These are phyloP conservation scores for Ceratosolen fusciceps DNA, from an alignment of 1,140 invertebrate genomes.

Conservation along the genomic window DNA sequence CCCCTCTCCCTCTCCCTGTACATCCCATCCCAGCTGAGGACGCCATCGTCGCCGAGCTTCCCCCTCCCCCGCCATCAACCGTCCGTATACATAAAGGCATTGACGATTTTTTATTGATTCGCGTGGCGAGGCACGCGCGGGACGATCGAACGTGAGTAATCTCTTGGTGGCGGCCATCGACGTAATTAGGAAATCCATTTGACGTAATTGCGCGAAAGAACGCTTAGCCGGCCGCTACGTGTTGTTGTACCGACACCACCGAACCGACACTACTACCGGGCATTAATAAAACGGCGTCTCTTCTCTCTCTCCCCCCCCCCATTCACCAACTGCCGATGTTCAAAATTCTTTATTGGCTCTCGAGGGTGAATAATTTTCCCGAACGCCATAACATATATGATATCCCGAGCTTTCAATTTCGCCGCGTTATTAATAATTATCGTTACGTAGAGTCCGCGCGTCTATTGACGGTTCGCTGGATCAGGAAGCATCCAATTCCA, in stretches of 20 bases:
- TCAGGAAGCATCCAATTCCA: not conserved
- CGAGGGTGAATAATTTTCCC: not conserved
- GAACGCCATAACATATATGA: not conserved
- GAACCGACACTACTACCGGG: too few species aligned
- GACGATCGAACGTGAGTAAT: slow-evolving; percentile 68
- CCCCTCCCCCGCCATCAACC: too few species aligned
- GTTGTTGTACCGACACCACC: too few species aligned
- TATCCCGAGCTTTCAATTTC: not conserved
- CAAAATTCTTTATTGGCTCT: slow-evolving; percentile 8
- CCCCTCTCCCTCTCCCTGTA: too few species aligned
- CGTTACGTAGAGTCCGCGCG: not conserved
- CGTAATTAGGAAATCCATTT: slow-evolving; percentile 72
- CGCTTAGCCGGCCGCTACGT: slow-evolving; percentile 43
- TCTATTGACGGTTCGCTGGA: not conserved
- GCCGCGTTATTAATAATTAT: not conserved
- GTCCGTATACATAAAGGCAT: too few species aligned
- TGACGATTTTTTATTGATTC: slow-evolving; percentile 55
- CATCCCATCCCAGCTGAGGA: too few species aligned
- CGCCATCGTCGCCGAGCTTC: too few species aligned
- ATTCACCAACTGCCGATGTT: slow-evolving; percentile 36
- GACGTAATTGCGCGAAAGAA: slow-evolving; percentile 69
- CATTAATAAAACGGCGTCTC: slow-evolving; percentile 62
- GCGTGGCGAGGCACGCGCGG: slow-evolving; percentile 35
- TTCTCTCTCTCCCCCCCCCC: too few species aligned
- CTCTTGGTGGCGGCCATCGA: slow-evolving; percentile 54